Percentiles rank a stretch among this genome's conserved stretches.
phyloP scores from a whole-genome alignment of 2,888 invertebrate genomes.

The Ennomos fuscantarius region DNA sequence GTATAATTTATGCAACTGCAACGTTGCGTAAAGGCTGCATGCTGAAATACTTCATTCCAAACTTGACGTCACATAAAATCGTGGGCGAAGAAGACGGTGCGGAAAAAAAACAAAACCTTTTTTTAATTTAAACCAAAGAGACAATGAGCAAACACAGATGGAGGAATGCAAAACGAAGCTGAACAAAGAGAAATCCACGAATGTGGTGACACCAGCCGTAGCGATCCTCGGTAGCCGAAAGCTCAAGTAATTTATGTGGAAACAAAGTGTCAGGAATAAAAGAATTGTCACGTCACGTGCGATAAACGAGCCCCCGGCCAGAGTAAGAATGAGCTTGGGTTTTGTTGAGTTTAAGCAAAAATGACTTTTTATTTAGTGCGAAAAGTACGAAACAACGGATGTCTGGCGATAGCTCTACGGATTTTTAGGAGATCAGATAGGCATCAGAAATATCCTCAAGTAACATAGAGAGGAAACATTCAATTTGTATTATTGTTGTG shows the following conservation, averaged over 20 bases:
- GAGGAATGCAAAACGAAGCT: conserved; percentile 80
- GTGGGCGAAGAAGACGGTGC: conserved; percentile 75
- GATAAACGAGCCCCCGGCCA: conserved; percentile 61
- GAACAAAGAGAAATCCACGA: conserved; percentile 66
- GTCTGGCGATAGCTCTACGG: conserved; percentile 62
- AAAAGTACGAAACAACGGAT: conserved; percentile 64
- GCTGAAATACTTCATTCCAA: conserved; percentile 77
- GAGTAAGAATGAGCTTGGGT: conserved; percentile 53
- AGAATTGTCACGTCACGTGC: conserved; percentile 75
- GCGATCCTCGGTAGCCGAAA: conserved; percentile 67
- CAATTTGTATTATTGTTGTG: conserved; percentile 71
- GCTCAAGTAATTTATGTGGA: conserved; percentile 73
- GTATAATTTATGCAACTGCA: conserved; percentile 77
- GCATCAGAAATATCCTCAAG: conserved; percentile 52
- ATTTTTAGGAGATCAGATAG: conserved; percentile 77
- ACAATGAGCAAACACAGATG: conserved; percentile 84
- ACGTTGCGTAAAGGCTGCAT: conserved; percentile 70
- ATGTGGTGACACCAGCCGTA: conserved; percentile 61
- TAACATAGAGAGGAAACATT: conserved; percentile 66
- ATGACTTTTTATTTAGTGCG: conserved; percentile 63
- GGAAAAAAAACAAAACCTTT: conserved; percentile 73
- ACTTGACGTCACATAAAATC: conserved; percentile 83
- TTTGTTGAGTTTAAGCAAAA: conserved; percentile 44
- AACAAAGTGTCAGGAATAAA: conserved; percentile 72
- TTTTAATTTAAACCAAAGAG: conserved; percentile 78